Conservation (phyloP, 1,140 invertebrate species). For the Tribolium madens region DNA sequence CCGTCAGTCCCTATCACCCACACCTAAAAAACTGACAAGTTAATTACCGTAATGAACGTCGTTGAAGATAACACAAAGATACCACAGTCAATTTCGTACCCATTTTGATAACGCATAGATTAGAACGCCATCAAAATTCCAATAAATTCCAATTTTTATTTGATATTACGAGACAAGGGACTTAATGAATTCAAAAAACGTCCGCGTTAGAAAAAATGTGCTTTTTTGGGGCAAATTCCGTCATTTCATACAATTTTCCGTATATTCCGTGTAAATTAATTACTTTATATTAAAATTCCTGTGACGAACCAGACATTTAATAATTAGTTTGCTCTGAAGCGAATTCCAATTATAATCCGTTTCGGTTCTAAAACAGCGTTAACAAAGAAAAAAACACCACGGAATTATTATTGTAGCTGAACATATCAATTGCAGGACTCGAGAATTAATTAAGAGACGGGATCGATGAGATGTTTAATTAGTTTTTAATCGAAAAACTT, state of each 20-base stretch:
- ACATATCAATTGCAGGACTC: slow-evolving; percentile 37
- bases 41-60: slow-evolving; percentile 32
- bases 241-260: slow-evolving; percentile 47
- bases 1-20: slow-evolving; percentile 16
- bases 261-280: slow-evolving; percentile 54
- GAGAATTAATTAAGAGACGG: slow-evolving; percentile 35
- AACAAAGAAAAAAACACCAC: slow-evolving; percentile 7
- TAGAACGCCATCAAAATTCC: background rate
- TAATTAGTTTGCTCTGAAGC: slow-evolving; percentile 56
- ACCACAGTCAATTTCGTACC: slow-evolving; percentile 30
- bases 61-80: slow-evolving; percentile 27
- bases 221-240: slow-evolving; percentile 1
- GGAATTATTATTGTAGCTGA: slow-evolving; percentile 33
- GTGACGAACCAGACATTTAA: slow-evolving; percentile 54
- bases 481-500: slow-evolving; percentile 33
- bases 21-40: slow-evolving; percentile 37
- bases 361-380: slow-evolving; percentile 29
- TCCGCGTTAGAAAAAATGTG: background rate
- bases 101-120: slow-evolving; percentile 1
- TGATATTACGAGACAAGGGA: background rate
- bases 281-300: slow-evolving; percentile 58
- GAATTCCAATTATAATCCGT: slow-evolving; percentile 54
- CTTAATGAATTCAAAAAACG: slow-evolving; percentile 9
- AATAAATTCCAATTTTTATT: slow-evolving; percentile 14
- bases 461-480: slow-evolving; percentile 31